Percentiles rank a stretch among this genome's conserved stretches.
Conservation (phyloP, 2,113 vertebrate species). For the Cryptotis parvus region DNA sequence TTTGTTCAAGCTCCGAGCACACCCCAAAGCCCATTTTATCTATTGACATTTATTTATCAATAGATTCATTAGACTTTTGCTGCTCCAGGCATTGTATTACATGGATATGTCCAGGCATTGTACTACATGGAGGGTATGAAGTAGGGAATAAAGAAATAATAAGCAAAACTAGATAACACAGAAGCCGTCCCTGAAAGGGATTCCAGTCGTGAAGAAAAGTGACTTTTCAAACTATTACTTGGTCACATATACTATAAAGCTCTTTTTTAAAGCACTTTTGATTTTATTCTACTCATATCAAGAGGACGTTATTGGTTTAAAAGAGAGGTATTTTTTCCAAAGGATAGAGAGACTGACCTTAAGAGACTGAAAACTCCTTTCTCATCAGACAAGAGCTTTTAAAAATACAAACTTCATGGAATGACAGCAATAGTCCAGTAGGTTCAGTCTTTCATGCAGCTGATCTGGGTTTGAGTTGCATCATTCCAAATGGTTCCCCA, state of each 20-base stretch:
- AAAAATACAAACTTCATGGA: too few species aligned
- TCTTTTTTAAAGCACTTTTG: background rate
- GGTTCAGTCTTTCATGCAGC: too few species aligned
- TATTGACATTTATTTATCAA: too few species aligned
- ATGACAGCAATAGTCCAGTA: too few species aligned
- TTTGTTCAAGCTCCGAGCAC: too few species aligned
- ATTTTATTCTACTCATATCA: background rate
- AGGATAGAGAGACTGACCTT: background rate
- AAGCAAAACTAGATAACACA: background rate
- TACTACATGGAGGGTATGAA: too few species aligned
- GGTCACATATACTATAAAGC: background rate
- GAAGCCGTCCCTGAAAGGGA: background rate
- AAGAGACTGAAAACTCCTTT: constrained; percentile 16
- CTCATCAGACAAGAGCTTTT: background rate
- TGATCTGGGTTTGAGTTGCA: too few species aligned
- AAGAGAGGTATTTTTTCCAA: background rate
- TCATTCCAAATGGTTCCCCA: background rate
- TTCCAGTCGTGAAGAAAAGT: background rate
- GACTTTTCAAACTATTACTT: background rate
- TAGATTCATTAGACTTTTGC: background rate
- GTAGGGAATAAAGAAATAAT: background rate
- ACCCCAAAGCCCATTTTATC: too few species aligned
- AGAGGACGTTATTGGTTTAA: background rate
- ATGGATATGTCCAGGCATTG: background rate
- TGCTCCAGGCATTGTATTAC: background rate